Evolutionary conservation across 2,113 vertebrate species (phyloP).

Genomic region (Cinclus mexicanus): DNA sequence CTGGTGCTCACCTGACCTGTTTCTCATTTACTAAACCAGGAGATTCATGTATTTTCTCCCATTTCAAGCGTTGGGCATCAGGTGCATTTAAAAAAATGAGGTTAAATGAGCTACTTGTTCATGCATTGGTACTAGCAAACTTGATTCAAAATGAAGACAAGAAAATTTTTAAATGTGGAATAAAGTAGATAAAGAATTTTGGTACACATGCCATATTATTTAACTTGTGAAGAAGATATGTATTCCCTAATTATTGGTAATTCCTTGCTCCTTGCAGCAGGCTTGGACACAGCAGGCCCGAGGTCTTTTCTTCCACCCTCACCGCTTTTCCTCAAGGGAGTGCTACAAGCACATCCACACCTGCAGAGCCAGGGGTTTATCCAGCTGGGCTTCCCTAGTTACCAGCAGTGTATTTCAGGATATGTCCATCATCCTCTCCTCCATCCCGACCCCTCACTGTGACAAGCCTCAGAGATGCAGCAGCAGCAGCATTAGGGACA

Average conservation of each 20-base stretch:
- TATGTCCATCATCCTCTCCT: background rate
- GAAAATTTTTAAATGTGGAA: background rate
- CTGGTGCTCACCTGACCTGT: accelerated
- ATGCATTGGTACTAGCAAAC: background rate
- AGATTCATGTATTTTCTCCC: background rate
- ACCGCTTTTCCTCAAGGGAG: background rate
- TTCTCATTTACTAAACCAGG: background rate
- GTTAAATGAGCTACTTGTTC: background rate
- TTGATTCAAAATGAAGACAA: background rate
- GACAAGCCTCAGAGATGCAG: accelerated
- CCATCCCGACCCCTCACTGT: accelerated
- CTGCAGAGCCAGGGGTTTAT: background rate
- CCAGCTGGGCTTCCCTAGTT: background rate
- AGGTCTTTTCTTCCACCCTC: background rate
- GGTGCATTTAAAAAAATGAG: background rate
- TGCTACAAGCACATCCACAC: background rate
- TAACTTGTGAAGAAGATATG: background rate
- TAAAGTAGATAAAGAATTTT: background rate
- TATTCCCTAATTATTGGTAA: background rate
- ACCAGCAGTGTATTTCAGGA: background rate
- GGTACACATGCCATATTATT: background rate
- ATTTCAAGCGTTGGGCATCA: background rate
- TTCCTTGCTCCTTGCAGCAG: background rate
- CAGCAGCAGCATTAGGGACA: background rate
- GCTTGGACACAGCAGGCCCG: accelerated